These are phyloP conservation scores for Hapalemur alaotrensis DNA, from an alignment of 2,797 vertebrate genomes.

Conservation along the genomic window DNA sequence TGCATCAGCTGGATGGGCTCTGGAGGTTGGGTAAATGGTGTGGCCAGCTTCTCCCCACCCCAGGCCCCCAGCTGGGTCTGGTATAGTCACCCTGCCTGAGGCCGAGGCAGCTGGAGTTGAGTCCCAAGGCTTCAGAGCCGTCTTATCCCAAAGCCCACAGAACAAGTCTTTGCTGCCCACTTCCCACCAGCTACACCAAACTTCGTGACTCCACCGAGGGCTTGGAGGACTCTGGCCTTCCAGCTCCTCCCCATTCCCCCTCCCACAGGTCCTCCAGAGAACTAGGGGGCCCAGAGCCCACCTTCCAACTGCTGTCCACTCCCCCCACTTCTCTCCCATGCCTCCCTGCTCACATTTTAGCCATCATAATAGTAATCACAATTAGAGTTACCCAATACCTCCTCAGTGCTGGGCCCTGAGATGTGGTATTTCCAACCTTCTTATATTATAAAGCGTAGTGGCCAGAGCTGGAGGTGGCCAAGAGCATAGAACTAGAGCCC, in stretches of 20 bases:
- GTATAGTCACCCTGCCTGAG: neutral
- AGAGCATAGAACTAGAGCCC: neutral
- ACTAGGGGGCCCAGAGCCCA: neutral
- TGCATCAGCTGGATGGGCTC: neutral
- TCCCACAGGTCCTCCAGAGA: neutral
- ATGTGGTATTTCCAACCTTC: neutral
- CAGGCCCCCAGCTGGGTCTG: neutral
- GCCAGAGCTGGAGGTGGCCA: neutral
- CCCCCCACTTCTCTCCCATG: neutral
- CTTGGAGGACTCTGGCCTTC: neutral
- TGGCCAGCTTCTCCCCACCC: neutral
- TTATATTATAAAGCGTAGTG: neutral
- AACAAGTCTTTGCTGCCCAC: neutral
- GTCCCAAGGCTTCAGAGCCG: neutral
- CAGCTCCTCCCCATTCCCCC: neutral
- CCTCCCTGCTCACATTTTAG: neutral
- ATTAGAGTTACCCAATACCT: neutral
- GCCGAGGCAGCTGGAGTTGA: neutral
- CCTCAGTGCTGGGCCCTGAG: neutral
- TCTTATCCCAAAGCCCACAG: neutral
- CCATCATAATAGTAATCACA: neutral
- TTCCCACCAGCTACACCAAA: neutral
- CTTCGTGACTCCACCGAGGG: neutral
- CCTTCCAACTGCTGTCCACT: neutral
- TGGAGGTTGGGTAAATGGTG: constrained; percentile 13